Percentiles rank a stretch among this genome's conserved stretches.
Evolutionary conservation across 2,797 vertebrate species (phyloP).

Genomic region (Pipistrellus kuhlii): DNA sequence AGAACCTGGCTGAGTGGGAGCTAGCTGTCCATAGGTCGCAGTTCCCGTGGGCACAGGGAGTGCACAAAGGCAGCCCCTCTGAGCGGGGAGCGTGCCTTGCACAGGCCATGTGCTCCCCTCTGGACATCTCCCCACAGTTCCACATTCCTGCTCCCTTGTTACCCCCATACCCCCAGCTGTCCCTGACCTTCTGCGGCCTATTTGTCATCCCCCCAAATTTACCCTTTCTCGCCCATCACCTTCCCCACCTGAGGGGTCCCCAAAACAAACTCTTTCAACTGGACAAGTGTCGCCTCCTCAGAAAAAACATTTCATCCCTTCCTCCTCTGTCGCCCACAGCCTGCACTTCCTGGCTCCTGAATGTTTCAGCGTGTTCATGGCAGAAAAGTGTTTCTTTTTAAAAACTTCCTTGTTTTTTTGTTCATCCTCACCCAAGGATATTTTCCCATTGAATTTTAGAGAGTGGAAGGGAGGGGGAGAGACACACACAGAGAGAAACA

Average conservation of each 20-base stretch:
- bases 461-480: no score
- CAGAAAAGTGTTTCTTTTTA: background rate
- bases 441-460: no score
- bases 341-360: background rate
- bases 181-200: no score
- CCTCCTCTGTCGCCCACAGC: accelerated
- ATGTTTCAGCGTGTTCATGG: accelerated
- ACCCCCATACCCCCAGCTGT: accelerated
- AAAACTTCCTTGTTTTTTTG: background rate
- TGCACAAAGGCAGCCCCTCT: background rate
- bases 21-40: background rate
- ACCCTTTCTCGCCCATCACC: no score
- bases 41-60: background rate
- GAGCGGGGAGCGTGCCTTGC: accelerated
- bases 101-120: background rate
- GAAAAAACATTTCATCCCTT: background rate
- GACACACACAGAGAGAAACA: no score
- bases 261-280: background rate
- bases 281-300: background rate
- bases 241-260: background rate
- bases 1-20: no score
- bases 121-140: accelerated
- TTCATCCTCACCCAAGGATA: no score
- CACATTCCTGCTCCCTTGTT: no score
- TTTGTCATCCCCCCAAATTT: background rate